Evolutionary conservation across 2,113 vertebrate genomes (phyloP).

Genomic region (Percina caprodes): DNA sequence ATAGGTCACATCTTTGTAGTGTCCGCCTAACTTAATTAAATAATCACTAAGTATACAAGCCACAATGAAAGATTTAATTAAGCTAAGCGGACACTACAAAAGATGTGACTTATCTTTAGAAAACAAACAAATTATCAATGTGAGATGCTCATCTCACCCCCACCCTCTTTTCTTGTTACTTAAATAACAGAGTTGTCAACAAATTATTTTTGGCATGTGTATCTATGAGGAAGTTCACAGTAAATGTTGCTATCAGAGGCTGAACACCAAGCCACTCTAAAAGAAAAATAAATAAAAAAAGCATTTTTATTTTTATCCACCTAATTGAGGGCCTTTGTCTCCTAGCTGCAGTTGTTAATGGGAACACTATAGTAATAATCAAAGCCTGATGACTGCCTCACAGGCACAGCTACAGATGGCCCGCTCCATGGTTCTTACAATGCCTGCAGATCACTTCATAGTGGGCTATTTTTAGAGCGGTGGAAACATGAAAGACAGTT

Average conservation of each 20-base stretch:
- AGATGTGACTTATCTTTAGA: constrained; percentile 26
- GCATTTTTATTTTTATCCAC: constrained; percentile 8
- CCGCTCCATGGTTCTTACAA: constrained; percentile 46
- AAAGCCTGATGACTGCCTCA: constrained; percentile 63
- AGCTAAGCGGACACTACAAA: constrained; percentile 2
- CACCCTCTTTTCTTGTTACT: neutral
- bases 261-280: constrained; percentile 6
- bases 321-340: constrained; percentile 45
- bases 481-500: constrained; percentile 50
- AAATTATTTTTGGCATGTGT: neutral
- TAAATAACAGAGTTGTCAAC: constrained; percentile 20
- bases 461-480: constrained; percentile 54
- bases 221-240: neutral
- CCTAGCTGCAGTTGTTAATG: constrained; percentile 61
- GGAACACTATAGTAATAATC: constrained; percentile 56
- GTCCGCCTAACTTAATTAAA: no score
- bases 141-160: constrained; percentile 11
- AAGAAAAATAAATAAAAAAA: neutral
- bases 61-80: constrained; percentile 28
- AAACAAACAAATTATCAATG: constrained; percentile 30
- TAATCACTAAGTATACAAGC: constrained; percentile 15
- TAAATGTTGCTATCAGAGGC: constrained; percentile 46
- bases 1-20: no score
- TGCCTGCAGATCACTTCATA: constrained; percentile 53
- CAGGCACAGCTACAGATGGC: constrained; percentile 62